These are phyloP conservation scores for Drosophila ercepeae DNA, from an alignment of 1,140 invertebrate genomes.

Conservation along the genomic window DNA sequence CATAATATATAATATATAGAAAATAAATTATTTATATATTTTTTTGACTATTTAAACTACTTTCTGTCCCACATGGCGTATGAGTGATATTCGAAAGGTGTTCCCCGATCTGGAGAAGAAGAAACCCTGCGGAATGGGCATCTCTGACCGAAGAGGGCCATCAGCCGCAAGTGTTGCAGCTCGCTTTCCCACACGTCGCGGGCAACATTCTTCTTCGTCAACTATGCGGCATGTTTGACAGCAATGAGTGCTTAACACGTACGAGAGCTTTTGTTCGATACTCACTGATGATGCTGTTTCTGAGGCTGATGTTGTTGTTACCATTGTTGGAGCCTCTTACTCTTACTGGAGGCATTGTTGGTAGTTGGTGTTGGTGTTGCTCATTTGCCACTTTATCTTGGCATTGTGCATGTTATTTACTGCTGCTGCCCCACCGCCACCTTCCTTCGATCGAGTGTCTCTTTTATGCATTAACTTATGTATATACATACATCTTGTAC, in stretches of 20 bases:
- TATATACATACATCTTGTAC: neutral
- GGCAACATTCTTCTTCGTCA: constrained; percentile 68
- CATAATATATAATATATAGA: neutral
- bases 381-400: constrained; percentile 79
- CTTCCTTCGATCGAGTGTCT: constrained; percentile 32
- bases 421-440: constrained; percentile 42
- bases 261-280: constrained; percentile 73
- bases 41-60: no score
- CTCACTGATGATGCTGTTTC: constrained; percentile 43
- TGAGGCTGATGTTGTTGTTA: constrained; percentile 10
- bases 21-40: neutral
- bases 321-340: neutral
- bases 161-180: constrained; percentile 67
- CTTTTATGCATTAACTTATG: constrained; percentile 30
- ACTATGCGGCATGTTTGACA: constrained; percentile 75
- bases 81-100: neutral
- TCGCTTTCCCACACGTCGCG: constrained; percentile 74
- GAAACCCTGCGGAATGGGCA: neutral
- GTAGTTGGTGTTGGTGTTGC: constrained; percentile 42
- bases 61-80: neutral
- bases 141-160: constrained; percentile 31
- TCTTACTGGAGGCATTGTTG: constrained; percentile 8
- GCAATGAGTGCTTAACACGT: constrained; percentile 80
- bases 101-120: neutral
- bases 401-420: constrained; percentile 78